phyloP scores from a whole-genome alignment of 2,888 invertebrate species.

The Tromatobia lineatoria region DNA sequence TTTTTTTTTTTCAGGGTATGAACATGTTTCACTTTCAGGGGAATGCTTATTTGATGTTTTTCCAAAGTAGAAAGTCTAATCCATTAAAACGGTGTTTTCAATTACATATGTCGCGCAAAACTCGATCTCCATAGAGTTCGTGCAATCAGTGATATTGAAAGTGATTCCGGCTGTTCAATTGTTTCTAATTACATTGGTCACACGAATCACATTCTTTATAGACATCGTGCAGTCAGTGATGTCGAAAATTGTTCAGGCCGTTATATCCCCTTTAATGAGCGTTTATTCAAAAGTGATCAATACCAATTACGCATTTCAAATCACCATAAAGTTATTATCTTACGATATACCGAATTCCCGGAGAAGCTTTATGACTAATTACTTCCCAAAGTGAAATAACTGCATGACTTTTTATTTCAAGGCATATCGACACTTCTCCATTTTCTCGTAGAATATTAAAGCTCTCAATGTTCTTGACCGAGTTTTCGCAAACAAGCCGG shows the following conservation, averaged over 20 bases:
- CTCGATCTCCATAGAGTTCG: not conserved
- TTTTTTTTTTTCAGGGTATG: no score
- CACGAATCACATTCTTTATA: not conserved
- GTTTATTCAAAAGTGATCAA: constrained; percentile 50
- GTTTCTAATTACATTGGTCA: not conserved
- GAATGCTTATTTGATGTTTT: no score
- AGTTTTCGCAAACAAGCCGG: constrained; percentile 24
- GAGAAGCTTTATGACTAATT: not conserved
- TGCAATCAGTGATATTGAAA: no score
- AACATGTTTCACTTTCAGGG: no score
- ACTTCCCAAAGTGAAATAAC: not conserved
- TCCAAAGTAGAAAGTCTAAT: not conserved
- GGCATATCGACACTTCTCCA: not conserved
- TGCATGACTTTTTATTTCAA: not conserved
- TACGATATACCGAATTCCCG: not conserved
- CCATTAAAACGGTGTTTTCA: not conserved
- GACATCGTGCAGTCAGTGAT: not conserved
- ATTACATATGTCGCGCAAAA: not conserved
- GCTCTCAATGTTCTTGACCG: constrained; percentile 30
- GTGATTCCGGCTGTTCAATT: no score
- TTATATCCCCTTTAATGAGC: constrained; percentile 54
- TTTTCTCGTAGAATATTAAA: constrained; percentile 16
- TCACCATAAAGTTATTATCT: constrained; percentile 21
- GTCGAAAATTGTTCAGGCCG: not conserved
- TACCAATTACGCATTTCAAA: constrained; percentile 43